Evolutionary conservation across 2,113 vertebrate genomes (phyloP).

Genomic region (Ranitomeya variabilis): DNA sequence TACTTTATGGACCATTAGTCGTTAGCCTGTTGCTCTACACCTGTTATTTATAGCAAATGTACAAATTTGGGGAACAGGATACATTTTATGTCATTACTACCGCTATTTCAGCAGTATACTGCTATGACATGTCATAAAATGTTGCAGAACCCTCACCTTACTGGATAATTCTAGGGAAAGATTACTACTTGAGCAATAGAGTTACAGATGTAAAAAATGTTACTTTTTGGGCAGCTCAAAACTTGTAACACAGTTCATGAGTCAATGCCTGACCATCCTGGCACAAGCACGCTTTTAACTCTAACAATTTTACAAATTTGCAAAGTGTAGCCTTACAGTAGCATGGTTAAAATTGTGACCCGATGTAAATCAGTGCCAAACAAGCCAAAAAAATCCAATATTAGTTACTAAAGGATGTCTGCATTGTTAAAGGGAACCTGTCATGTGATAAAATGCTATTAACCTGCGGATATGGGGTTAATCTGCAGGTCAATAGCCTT

Average conservation of each 20-base stretch:
- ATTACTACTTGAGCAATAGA: not conserved
- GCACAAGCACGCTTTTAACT: not conserved
- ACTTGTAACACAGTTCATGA: not conserved
- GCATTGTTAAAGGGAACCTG: no score
- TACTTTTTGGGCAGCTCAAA: not conserved
- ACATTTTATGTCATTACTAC: not conserved
- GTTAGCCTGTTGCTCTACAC: not conserved
- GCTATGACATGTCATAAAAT: not conserved
- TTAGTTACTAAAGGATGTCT: no score
- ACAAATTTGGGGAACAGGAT: not conserved
- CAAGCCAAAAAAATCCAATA: no score
- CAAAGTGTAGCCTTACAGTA: not conserved
- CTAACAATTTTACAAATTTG: not conserved
- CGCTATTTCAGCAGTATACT: not conserved
- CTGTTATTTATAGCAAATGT: not conserved
- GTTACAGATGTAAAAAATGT: not conserved
- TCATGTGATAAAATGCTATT: no score
- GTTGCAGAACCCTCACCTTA: not conserved
- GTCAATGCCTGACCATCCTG: not conserved
- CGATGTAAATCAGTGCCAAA: no score
- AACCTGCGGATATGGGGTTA: no score
- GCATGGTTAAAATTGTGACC: no score
- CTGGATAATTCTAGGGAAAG: not conserved
- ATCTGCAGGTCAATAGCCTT: no score
- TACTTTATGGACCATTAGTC: not conserved